phyloP scores from a whole-genome alignment of 2,888 invertebrate species.

The Capitulum mitella region DNA sequence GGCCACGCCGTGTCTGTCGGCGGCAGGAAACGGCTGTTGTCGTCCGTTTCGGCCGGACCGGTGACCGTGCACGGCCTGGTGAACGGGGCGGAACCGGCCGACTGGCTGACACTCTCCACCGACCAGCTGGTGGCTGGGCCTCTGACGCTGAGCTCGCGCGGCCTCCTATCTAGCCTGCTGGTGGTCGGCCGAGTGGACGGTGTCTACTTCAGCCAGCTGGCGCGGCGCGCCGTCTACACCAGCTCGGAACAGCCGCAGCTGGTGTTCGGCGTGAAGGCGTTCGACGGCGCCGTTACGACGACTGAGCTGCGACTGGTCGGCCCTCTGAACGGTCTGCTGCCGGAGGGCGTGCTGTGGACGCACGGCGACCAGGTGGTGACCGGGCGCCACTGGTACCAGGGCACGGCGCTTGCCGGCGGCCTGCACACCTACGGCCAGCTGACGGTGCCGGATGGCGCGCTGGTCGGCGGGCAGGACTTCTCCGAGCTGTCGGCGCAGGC shows the following conservation, averaged over 20 bases:
- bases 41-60: not conserved
- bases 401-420: not conserved
- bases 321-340: not conserved
- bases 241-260: not conserved
- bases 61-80: not conserved
- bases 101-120: not conserved
- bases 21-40: not conserved
- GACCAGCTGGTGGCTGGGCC: not conserved
- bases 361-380: not conserved
- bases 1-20: not conserved
- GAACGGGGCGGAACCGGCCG: not conserved
- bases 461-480: not conserved
- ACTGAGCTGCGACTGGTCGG: not conserved
- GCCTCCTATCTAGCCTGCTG: not conserved
- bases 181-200: not conserved
- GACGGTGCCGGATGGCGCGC: not conserved
- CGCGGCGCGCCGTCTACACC: not conserved
- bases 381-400: not conserved
- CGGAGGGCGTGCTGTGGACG: not conserved
- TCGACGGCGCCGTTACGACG: not conserved
- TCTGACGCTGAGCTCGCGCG: not conserved
- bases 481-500: not conserved
- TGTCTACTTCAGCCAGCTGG: not conserved
- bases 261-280: not conserved
- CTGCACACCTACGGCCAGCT: not conserved